Conservation (phyloP, 2,113 vertebrate genomes). For the Mirza zaza region DNA sequence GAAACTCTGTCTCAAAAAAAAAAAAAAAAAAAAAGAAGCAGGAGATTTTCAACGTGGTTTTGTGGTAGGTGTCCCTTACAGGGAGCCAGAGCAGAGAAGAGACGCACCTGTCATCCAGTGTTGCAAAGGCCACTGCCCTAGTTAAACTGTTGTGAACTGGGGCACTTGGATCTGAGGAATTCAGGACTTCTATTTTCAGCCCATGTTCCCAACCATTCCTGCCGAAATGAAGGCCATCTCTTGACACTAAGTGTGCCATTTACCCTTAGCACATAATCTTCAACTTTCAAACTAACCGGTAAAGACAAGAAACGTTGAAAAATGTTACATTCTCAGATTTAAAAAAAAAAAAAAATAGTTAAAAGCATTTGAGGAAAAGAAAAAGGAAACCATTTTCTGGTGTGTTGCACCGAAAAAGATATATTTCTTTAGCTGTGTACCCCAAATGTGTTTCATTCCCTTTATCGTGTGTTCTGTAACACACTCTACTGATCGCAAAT, state of each 20-base stretch:
- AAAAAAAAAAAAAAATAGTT: not conserved
- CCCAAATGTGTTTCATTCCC: not conserved
- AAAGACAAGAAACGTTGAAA: slow-evolving; percentile 49
- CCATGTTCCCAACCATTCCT: slow-evolving; percentile 72
- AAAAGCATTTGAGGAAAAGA: slow-evolving; percentile 39
- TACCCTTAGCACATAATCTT: slow-evolving; percentile 54
- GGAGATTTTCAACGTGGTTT: not conserved
- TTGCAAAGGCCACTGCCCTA: slow-evolving; percentile 71
- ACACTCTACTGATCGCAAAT: not conserved
- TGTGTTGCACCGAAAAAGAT: not conserved
- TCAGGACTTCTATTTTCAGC: slow-evolving; percentile 78
- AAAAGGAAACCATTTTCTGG: not conserved
- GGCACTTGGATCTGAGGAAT: slow-evolving; percentile 60
- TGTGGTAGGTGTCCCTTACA: not conserved
- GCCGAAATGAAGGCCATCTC: slow-evolving; percentile 70
- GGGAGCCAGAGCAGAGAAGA: slow-evolving; percentile 16
- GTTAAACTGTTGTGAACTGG: slow-evolving; percentile 73
- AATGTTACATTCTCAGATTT: slow-evolving; percentile 25
- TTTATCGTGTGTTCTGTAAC: not conserved
- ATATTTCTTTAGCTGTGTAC: not conserved
- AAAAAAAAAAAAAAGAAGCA: not conserved
- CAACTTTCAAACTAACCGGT: slow-evolving; percentile 61
- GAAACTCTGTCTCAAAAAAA: no score
- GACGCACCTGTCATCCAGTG: slow-evolving; percentile 42
- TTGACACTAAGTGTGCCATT: slow-evolving; percentile 52